These are phyloP conservation scores for Drosophila repletoides DNA, from an alignment of 1,140 invertebrate genomes.

Conservation along the genomic window DNA sequence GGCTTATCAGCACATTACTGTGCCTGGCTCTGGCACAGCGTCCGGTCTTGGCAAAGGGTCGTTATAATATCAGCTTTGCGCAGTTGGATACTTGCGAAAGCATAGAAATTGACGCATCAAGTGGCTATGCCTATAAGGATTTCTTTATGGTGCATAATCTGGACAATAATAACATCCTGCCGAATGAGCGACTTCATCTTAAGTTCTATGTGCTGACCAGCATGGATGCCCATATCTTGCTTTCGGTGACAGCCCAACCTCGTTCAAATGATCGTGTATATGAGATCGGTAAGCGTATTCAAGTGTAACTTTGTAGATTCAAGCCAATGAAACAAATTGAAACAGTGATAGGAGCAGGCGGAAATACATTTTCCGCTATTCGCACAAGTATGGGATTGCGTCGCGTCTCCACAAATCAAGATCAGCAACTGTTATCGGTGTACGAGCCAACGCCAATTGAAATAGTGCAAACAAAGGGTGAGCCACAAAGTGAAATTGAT, in stretches of 20 bases:
- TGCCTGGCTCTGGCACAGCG: slow-evolving; percentile 21
- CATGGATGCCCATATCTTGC: slow-evolving; percentile 79
- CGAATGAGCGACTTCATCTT: slow-evolving; percentile 64
- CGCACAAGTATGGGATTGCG: slow-evolving; percentile 57
- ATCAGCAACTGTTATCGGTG: slow-evolving; percentile 55
- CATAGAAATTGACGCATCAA: slow-evolving; percentile 23
- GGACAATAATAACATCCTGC: slow-evolving; percentile 56
- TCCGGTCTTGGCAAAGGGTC: slow-evolving; percentile 19
- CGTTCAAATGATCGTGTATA: slow-evolving; percentile 60
- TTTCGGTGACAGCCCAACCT: slow-evolving; percentile 55
- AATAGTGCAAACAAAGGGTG: slow-evolving; percentile 75
- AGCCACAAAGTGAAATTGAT: slow-evolving; percentile 6
- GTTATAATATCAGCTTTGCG: slow-evolving; percentile 67
- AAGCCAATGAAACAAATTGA: background rate
- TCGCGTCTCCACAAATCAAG: slow-evolving; percentile 70
- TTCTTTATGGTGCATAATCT: slow-evolving; percentile 61
- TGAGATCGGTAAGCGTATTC: slow-evolving; percentile 61
- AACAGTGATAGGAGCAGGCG: slow-evolving; percentile 74
- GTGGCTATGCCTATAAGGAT: slow-evolving; percentile 62
- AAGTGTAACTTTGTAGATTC: background rate
- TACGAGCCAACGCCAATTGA: slow-evolving; percentile 78
- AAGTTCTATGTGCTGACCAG: slow-evolving; percentile 75
- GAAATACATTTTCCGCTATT: slow-evolving; percentile 74
- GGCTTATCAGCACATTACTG: slow-evolving; percentile 35
- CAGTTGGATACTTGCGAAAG: slow-evolving; percentile 65